phyloP scores from a whole-genome alignment of 1,140 invertebrate species.

The Adelges cooleyi region DNA sequence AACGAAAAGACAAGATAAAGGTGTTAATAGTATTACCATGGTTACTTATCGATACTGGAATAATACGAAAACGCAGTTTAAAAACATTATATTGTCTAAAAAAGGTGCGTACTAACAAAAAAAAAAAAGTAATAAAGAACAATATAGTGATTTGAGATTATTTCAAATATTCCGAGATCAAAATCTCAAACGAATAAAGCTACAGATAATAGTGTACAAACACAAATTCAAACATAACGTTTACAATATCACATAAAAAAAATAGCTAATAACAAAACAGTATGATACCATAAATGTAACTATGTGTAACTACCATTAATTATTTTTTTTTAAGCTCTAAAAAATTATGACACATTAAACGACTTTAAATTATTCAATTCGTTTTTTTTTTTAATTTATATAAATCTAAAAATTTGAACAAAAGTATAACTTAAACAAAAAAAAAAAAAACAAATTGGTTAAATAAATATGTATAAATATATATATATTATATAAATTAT shows the following conservation, averaged over 20 bases:
- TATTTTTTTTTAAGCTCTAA: too few relatives aligned
- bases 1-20: too few relatives aligned
- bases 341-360: not conserved
- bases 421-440: constrained; percentile 20
- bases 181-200: not conserved
- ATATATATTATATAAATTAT: not conserved
- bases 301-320: too few relatives aligned
- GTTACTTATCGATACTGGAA: too few relatives aligned
- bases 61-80: too few relatives aligned
- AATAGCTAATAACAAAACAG: not conserved
- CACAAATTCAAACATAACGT: not conserved
- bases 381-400: constrained; percentile 14
- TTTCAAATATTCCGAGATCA: too few relatives aligned
- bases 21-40: too few relatives aligned
- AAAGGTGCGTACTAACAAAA: too few relatives aligned
- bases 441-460: constrained; percentile 3
- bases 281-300: too few relatives aligned
- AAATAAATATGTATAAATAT: not conserved
- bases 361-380: not conserved
- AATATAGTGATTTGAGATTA: too few relatives aligned
- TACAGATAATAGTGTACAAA: not conserved
- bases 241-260: not conserved
- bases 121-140: too few relatives aligned
- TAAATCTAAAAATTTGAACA: constrained; percentile 21
- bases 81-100: too few relatives aligned